Evolutionary conservation across 2,113 vertebrate species (phyloP), one percentile per base, ranked within the genome.

Genomic region (Rousettus leschenaultii): DNA sequence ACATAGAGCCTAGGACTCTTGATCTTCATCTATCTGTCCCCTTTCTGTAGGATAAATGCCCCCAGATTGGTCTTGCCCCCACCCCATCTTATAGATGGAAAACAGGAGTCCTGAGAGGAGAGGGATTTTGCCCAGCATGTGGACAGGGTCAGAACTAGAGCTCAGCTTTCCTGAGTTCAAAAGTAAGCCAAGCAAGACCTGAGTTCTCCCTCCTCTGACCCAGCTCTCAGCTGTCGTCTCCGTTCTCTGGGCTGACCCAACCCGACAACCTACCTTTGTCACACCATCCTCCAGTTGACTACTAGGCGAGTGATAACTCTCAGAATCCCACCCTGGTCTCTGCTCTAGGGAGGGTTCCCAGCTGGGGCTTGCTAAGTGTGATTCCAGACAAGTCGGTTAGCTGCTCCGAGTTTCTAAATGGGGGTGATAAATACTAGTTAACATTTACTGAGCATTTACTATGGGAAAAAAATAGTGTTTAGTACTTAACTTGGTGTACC

Each of bases 121-220:
- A 18, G 51, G 59, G 79, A 53, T 43, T 19, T 66, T 24, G 10
- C 11, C 33, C 66, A 66, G 24, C 35, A 51, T 5, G 0, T 12
- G 7, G 28, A 45, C 0, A 12, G 24, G 16, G 0, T 14, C 7
- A 8, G 35, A 53, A 43, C 14, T 7, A 14, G 61, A 45, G 51
- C 40, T 19, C 0, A 15, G 70, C 78, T 53, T 61, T 40, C 12
- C 22, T n/a, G 19, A 68, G 33, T 45, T 33, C 51, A 14, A 2
- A 13, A 19, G n/a, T n/a, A n/a, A n/a, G n/a, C n/a, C 75, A 48
- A 33, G 59, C 3, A 1, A 45, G 33, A 16, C 77, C 40, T 30
- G 33, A 45, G 38, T 48, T 19, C 33, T 22, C 7, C 19, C 7
- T 40, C 57, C 55, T 14, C 8, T 6, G 66, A 9, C 26, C 18